These are phyloP conservation scores for Rynchops niger DNA, from an alignment of 2,113 vertebrate genomes.

Conservation along the genomic window DNA sequence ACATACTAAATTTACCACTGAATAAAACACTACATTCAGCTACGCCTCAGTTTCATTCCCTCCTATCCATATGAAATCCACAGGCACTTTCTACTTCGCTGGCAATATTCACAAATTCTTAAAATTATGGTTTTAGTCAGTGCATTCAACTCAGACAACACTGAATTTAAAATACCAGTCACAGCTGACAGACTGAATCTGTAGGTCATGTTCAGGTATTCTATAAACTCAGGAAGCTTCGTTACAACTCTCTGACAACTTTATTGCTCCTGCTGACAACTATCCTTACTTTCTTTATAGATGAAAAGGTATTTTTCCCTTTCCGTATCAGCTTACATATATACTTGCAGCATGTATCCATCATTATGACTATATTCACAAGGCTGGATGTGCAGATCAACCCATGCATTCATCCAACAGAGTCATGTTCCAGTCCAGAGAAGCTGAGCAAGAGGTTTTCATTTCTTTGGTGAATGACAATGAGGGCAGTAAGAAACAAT, in stretches of 20 bases:
- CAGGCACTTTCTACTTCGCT: not conserved
- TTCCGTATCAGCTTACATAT: not conserved
- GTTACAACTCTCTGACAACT: not conserved
- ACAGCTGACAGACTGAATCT: not conserved
- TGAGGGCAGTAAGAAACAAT: not conserved
- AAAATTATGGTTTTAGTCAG: not conserved
- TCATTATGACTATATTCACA: not conserved
- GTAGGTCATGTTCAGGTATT: not conserved
- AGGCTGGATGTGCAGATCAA: not conserved
- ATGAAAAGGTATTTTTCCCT: not conserved
- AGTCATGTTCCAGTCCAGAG: not conserved
- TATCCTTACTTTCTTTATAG: not conserved
- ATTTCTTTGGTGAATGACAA: not conserved
- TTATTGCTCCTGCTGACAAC: not conserved
- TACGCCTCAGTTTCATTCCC: not conserved
- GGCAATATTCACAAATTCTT: not conserved
- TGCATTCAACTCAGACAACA: not conserved
- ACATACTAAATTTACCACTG: not conserved
- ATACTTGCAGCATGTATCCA: not conserved
- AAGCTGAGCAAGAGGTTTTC: not conserved
- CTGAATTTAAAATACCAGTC: not conserved
- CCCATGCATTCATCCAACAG: not conserved
- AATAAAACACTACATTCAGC: not conserved
- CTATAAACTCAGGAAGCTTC: not conserved
- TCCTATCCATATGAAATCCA: not conserved